A percentile compares a stretch with the other conserved stretches of the same genome.
phyloP scores from a whole-genome alignment of 2,888 invertebrate species.

The Galerucella pusilla region DNA sequence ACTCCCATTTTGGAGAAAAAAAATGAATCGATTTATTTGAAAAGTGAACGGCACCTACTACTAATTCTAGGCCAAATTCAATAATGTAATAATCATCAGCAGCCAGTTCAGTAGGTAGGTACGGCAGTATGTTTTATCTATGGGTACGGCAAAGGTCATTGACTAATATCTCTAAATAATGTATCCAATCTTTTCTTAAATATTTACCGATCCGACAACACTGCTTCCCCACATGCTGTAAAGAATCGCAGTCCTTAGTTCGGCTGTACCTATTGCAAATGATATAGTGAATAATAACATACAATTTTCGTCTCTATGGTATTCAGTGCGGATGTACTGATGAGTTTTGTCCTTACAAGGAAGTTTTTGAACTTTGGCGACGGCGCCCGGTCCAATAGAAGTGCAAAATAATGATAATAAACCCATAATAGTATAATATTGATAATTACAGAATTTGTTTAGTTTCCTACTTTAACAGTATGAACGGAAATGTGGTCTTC shows the following conservation, averaged over 20 bases:
- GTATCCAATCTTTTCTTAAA: not conserved
- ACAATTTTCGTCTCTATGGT: constrained; percentile 36
- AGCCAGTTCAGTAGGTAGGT: not conserved
- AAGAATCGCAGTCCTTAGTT: constrained; percentile 23
- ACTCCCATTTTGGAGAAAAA: too few relatives aligned
- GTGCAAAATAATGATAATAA: not conserved
- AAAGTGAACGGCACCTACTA: not conserved
- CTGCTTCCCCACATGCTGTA: constrained; percentile 18
- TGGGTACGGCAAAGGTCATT: constrained; percentile 11
- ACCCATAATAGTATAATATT: too few relatives aligned
- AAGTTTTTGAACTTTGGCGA: constrained; percentile 23
- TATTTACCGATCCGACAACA: constrained; percentile 1
- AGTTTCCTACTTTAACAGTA: not conserved
- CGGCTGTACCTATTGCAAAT: constrained; percentile 8
- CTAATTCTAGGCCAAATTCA: constrained; percentile 21
- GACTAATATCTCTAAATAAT: not conserved
- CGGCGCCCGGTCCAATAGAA: not conserved
- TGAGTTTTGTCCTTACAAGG: constrained; percentile 15
- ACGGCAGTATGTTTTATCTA: too few relatives aligned
- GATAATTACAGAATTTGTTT: not conserved
- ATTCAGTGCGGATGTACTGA: constrained; percentile 45
- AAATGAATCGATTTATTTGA: not conserved
- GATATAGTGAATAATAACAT: constrained; percentile 6
- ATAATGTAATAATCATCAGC: constrained; percentile 11
- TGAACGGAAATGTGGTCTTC: not conserved